phyloP scores from a whole-genome alignment of 23 tunicate species.

The Aplidium turbinatum region DNA sequence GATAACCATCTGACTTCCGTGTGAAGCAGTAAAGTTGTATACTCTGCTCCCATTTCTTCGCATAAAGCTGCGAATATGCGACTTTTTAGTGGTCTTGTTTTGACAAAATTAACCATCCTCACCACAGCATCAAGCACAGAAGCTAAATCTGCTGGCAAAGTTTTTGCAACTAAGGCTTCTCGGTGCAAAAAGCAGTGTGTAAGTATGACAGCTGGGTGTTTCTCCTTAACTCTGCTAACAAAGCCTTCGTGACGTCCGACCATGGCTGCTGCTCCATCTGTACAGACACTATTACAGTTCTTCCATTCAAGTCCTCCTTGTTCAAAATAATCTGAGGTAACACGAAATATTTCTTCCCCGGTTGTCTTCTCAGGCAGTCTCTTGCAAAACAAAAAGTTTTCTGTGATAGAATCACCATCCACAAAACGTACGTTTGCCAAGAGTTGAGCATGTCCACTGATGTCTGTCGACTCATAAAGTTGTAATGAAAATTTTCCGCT shows the following conservation, averaged over 20 bases:
- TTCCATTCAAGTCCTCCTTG: constrained; percentile 32
- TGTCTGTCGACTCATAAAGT: constrained; percentile 39
- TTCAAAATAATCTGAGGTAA: constrained; percentile 22
- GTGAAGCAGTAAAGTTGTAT: constrained; percentile 20
- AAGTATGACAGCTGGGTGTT: background rate
- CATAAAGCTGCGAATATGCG: constrained; percentile 29
- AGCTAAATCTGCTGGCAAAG: constrained; percentile 37
- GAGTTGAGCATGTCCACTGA: constrained; percentile 41
- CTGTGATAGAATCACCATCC: constrained; percentile 35
- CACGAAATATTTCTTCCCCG: constrained; percentile 36
- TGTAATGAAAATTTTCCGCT: constrained; percentile 37
- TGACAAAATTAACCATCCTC: constrained; percentile 31
- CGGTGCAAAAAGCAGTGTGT: constrained; percentile 24
- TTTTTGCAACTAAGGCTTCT: constrained; percentile 40
- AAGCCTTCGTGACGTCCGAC: constrained; percentile 25
- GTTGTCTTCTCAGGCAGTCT: constrained; percentile 13
- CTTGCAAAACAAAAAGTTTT: constrained; percentile 16
- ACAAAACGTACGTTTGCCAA: constrained; percentile 43
- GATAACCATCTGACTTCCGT: constrained; percentile 15
- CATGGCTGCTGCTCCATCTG: constrained; percentile 29
- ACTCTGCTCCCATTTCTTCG: constrained; percentile 40
- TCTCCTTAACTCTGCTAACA: constrained; percentile 19
- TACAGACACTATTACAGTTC: constrained; percentile 21
- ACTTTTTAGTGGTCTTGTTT: constrained; percentile 39
- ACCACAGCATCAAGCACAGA: constrained; percentile 14